These are phyloP conservation scores for Aethes cnicana DNA, from an alignment of 2,888 invertebrate species.

Conservation along the genomic window DNA sequence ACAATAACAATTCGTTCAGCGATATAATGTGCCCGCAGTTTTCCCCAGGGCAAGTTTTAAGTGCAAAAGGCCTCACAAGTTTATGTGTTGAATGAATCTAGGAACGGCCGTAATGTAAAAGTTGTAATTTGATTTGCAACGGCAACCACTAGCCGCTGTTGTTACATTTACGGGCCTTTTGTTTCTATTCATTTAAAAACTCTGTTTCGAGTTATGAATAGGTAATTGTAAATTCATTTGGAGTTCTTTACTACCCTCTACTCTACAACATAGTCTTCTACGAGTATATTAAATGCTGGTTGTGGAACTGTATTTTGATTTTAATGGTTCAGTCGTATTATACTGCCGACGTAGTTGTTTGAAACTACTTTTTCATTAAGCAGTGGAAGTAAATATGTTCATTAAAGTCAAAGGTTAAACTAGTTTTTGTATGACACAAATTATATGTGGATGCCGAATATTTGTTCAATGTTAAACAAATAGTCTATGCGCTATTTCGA, in stretches of 20 bases:
- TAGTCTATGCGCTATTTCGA: too few relatives aligned
- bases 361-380: too few relatives aligned
- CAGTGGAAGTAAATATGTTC: too few relatives aligned
- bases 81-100: slow-evolving; percentile 69
- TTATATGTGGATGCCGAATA: too few relatives aligned
- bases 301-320: slow-evolving; percentile 11
- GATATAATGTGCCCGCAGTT: slow-evolving; percentile 64
- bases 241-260: slow-evolving; percentile 30
- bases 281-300: slow-evolving; percentile 10
- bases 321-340: too few relatives aligned
- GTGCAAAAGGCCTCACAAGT: slow-evolving; percentile 71
- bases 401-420: too few relatives aligned
- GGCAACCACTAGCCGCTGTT: slow-evolving; percentile 56
- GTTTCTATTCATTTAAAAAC: slow-evolving; percentile 51
- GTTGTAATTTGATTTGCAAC: slow-evolving; percentile 72
- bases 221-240: slow-evolving; percentile 50
- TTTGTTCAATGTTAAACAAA: too few relatives aligned
- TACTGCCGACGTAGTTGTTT: too few relatives aligned
- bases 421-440: too few relatives aligned
- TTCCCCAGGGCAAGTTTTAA: slow-evolving; percentile 64
- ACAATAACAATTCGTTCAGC: slow-evolving; percentile 68
- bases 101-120: slow-evolving; percentile 64
- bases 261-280: slow-evolving; percentile 13
- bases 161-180: slow-evolving; percentile 59
- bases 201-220: slow-evolving; percentile 54